Evolutionary conservation across 2,888 invertebrate species (phyloP), one percentile per base, ranked within the genome.

Genomic region (Scaptomyza tumidula): DNA sequence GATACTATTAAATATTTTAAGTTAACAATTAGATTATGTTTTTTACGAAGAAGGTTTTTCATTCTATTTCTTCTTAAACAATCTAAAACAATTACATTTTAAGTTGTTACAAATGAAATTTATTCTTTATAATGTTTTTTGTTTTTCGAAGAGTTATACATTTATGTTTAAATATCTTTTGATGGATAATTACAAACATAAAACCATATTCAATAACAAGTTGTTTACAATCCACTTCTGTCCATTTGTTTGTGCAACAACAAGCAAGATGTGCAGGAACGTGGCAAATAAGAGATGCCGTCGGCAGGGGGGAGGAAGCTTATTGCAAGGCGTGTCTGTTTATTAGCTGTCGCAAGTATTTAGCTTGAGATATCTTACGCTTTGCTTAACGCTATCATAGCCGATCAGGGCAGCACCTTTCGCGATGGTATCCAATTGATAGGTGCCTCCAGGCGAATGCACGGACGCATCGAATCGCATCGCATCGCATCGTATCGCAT

Each of bases 391-490:
- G 59, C 72, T 75, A 71, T 75, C 75, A 35, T 14, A 56, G 62
- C 11, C 53, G 66, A 75, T 77, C 78, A 41, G 39, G 45, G 31
- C 53, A 66, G 73, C 75, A 75, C 59, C 75, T 73, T 59, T 61
- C 35, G 59, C 54, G 75, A 77, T 77, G 72, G 71, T 72, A 77
- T 63, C 62, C 67, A 76, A 66, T 75, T 77, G 78, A 77, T 74
- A 70, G 54, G 33, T 68, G 71, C 57, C 60, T 49, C 50, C 55
- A 58, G 68, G 75, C 73, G 66, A 66, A 49, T 29, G 53, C 52
- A 57, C 55, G 52, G 58, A 46, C 59, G 33, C 33, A 49, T 49
- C 1, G 24, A 1, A 24, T 2, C 24, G 24, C 24, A 24, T 2
- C 24, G 24, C 24, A 24, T 24, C 24, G 24, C 24, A 24, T 24